phyloP scores from a whole-genome alignment of 2,888 invertebrate genomes.

The Mamestra brassicae region DNA sequence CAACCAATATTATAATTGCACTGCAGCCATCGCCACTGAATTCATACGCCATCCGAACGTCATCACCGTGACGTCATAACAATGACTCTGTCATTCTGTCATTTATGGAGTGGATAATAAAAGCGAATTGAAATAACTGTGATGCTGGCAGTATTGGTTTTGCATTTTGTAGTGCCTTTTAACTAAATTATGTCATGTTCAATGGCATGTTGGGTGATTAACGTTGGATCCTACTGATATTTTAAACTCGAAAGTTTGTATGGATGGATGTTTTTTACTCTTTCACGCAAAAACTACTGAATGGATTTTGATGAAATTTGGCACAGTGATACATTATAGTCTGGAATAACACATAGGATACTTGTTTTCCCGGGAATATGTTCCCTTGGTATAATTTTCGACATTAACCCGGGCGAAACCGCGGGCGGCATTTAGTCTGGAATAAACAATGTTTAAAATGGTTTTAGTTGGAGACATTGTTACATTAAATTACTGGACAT shows the following conservation, averaged over 20 bases:
- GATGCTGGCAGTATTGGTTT: slow-evolving; percentile 32
- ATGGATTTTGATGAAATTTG: too few relatives aligned
- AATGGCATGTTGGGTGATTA: neutral
- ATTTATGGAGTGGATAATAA: slow-evolving; percentile 61
- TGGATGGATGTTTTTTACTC: too few relatives aligned
- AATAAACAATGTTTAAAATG: neutral
- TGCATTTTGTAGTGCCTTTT: slow-evolving; percentile 4
- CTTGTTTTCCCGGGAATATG: too few relatives aligned
- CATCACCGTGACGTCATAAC: slow-evolving; percentile 36
- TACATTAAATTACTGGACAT: too few relatives aligned
- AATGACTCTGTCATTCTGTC: slow-evolving; percentile 43
- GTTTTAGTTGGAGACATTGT: too few relatives aligned
- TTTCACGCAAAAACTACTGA: too few relatives aligned
- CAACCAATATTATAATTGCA: slow-evolving; percentile 74
- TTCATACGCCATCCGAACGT: slow-evolving; percentile 53
- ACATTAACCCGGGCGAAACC: too few relatives aligned
- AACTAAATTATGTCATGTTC: neutral
- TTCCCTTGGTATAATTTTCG: too few relatives aligned
- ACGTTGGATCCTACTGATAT: neutral
- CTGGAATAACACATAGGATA: too few relatives aligned
- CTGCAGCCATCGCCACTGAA: slow-evolving; percentile 45
- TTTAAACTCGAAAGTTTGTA: too few relatives aligned
- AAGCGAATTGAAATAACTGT: slow-evolving; percentile 44
- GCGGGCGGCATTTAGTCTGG: neutral
- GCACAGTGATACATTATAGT: too few relatives aligned